phyloP scores from a whole-genome alignment of 2,113 vertebrate species.

The Mastomys coucha region DNA sequence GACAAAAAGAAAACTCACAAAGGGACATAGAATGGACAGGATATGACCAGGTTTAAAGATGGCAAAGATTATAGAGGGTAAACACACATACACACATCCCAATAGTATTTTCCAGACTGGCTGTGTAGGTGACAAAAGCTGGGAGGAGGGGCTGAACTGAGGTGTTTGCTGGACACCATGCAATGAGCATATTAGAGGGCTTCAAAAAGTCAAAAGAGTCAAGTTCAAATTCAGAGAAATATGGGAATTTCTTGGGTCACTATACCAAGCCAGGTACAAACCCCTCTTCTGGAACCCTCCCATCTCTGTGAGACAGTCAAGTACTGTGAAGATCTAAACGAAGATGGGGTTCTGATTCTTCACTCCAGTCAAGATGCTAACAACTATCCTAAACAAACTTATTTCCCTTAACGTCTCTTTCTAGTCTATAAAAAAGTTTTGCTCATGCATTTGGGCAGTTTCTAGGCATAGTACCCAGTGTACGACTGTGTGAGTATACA shows the following conservation, averaged over 20 bases:
- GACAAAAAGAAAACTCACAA: not conserved
- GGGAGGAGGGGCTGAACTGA: not conserved
- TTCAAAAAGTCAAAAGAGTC: constrained; percentile 42
- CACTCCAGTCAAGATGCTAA: constrained; percentile 9
- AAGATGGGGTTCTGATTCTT: constrained; percentile 50
- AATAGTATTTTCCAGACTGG: constrained; percentile 43
- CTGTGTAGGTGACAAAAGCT: constrained; percentile 31
- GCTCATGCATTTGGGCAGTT: constrained; percentile 37
- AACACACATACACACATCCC: not conserved
- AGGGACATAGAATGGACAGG: not conserved
- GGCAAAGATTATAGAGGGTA: constrained; percentile 40
- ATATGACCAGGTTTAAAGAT: constrained; percentile 5
- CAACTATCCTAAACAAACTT: constrained; percentile 50
- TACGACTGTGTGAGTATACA: not conserved
- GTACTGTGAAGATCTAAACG: not conserved
- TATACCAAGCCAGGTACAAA: constrained; percentile 18
- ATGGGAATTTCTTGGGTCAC: not conserved
- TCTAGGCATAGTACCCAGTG: not conserved
- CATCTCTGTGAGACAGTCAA: not conserved
- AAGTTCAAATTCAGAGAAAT: constrained; percentile 62
- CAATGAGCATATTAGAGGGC: not conserved
- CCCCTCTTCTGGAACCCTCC: not conserved
- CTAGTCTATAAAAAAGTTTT: constrained; percentile 30
- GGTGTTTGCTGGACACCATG: constrained; percentile 27
- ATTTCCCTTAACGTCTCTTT: constrained; percentile 37